Conservation (phyloP, 1,140 invertebrate genomes). For the Heliconius hewitsoni region DNA sequence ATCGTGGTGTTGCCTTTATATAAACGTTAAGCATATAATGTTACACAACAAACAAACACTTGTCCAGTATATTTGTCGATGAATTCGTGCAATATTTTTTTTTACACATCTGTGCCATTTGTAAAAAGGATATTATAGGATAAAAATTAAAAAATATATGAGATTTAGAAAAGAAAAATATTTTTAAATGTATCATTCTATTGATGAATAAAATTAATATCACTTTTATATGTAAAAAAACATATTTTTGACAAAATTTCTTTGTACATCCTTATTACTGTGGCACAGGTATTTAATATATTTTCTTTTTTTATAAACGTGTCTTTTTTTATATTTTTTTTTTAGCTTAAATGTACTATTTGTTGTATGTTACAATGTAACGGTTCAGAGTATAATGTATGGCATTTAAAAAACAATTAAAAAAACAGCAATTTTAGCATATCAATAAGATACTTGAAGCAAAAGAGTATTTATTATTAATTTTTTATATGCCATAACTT, state of each 20-base stretch:
- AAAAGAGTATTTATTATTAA: not conserved
- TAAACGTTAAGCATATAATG: not conserved
- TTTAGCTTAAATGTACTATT: conserved; percentile 4
- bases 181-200: too few relatives aligned
- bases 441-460: not conserved
- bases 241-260: not conserved
- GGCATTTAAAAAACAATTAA: not conserved
- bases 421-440: not conserved
- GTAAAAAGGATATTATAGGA: not conserved
- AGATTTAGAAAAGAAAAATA: not conserved
- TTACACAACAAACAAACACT: conserved; percentile 1
- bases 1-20: not conserved
- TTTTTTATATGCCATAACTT: conserved; percentile 3
- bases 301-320: not conserved
- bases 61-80: conserved; percentile 6
- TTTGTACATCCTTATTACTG: not conserved
- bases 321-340: not conserved
- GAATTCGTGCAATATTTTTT: not conserved
- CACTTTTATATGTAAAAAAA: too few relatives aligned
- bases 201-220: too few relatives aligned
- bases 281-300: not conserved
- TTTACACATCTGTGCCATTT: not conserved
- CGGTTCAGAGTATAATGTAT: not conserved
- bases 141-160: not conserved
- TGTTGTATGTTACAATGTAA: conserved; percentile 4